Percentiles rank a stretch among this genome's conserved stretches.
Conservation (phyloP, 2,888 invertebrate genomes). For the Parapristionchus giblindavisi region DNA sequence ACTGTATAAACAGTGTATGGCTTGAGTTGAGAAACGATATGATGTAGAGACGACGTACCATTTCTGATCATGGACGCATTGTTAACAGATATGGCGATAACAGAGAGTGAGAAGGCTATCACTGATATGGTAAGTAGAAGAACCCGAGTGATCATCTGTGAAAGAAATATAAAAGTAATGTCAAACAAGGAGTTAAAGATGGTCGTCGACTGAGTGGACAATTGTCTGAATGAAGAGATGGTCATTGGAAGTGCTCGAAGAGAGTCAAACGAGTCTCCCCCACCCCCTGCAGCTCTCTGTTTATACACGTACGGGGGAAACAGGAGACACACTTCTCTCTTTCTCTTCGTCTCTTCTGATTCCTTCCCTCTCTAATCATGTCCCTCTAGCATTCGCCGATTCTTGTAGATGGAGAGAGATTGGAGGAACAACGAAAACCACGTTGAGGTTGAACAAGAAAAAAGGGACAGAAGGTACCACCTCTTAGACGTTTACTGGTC, state of each 20-base stretch:
- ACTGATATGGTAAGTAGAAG: not conserved
- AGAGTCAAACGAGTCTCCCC: conserved; percentile 35
- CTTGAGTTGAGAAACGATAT: no score
- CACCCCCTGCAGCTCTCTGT: conserved; percentile 25
- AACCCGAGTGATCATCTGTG: conserved; percentile 6
- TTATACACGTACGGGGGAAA: conserved; percentile 38
- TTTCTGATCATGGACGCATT: conserved; percentile 35
- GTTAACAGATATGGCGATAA: not conserved
- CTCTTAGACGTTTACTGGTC: no score
- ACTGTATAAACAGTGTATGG: no score
- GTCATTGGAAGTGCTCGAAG: not conserved
- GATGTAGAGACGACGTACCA: not conserved
- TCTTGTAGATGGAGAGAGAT: no score
- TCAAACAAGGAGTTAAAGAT: not conserved
- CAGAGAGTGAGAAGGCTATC: no score
- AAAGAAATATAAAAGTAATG: conserved; percentile 30
- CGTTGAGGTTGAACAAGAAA: no score
- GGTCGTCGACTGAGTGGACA: conserved; percentile 1
- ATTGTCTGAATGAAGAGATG: not conserved
- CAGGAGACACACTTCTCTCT: conserved; percentile 19
- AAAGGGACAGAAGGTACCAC: no score
- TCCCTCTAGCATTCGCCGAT: no score
- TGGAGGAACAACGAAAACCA: no score
- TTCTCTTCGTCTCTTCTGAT: no score
- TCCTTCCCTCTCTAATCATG: no score